Evolutionary conservation across 1,140 invertebrate genomes (phyloP).

Genomic region (Kradibia gibbosae): DNA sequence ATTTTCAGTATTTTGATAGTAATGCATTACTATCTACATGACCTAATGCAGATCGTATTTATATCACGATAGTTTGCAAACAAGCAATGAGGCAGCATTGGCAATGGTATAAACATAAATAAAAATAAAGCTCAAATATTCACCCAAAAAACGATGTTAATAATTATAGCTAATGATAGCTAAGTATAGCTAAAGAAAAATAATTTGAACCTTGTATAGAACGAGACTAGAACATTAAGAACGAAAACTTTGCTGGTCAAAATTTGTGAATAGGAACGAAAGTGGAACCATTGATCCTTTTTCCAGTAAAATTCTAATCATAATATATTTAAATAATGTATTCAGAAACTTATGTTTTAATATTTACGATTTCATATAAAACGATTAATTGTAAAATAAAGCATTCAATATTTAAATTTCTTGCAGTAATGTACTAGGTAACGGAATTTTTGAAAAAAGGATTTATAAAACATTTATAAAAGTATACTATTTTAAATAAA

Average conservation of each 20-base stretch:
- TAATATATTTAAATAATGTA: neutral
- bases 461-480: too few species aligned
- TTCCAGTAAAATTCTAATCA: neutral
- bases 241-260: neutral
- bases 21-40: neutral
- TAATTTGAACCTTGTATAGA: neutral
- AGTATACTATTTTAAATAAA: too few species aligned
- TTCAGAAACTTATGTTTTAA: too few species aligned
- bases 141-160: neutral
- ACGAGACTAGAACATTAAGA: neutral
- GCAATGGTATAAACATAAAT: neutral
- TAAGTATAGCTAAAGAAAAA: neutral
- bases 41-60: neutral
- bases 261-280: neutral
- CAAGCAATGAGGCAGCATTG: neutral
- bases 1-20: too few species aligned
- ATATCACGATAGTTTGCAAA: neutral
- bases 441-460: too few species aligned
- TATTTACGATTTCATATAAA: too few species aligned
- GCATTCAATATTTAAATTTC: too few species aligned
- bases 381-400: too few species aligned
- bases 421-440: too few species aligned
- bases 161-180: too few species aligned
- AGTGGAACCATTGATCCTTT: neutral
- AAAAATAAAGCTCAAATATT: neutral